Evolutionary conservation across 2,113 vertebrate genomes (phyloP).

Genomic region (Vicugna pacos): DNA sequence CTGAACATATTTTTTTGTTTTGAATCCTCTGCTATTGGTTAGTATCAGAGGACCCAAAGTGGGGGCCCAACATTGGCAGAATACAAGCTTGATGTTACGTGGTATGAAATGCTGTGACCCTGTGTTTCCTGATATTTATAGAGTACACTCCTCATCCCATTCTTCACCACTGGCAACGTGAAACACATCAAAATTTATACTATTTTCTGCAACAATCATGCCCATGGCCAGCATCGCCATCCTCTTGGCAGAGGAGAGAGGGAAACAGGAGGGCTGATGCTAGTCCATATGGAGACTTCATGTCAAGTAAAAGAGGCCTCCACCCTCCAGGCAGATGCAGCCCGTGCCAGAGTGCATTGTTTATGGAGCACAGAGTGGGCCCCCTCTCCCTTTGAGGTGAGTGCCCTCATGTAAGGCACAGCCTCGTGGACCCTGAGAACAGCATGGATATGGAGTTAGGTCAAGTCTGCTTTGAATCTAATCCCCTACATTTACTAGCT

Average conservation of each 20-base stretch:
- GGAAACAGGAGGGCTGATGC: not conserved
- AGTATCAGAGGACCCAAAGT: not conserved
- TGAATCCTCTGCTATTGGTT: not conserved
- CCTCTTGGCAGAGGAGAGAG: not conserved
- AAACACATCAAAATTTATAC: not conserved
- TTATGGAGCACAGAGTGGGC: not conserved
- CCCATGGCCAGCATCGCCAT: not conserved
- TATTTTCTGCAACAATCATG: not conserved
- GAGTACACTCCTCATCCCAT: not conserved
- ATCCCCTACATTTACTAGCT: not conserved
- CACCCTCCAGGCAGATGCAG: not conserved
- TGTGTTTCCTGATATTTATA: slow-evolving; percentile 44
- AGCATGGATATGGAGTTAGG: not conserved
- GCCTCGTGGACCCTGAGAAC: not conserved
- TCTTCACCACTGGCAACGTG: not conserved
- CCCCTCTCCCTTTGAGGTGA: not conserved
- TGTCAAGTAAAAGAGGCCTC: not conserved
- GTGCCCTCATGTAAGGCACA: not conserved
- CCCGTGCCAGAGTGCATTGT: not conserved
- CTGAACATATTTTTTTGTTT: slow-evolving; percentile 16
- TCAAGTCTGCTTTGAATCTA: not conserved
- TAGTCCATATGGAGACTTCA: not conserved
- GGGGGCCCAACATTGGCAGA: not conserved
- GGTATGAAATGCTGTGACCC: not conserved
- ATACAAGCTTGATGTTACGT: not conserved